A percentile compares a stretch with the other conserved stretches of the same genome.
phyloP scores from a whole-genome alignment of 2,888 invertebrate genomes.

The Cosmia trapezina region DNA sequence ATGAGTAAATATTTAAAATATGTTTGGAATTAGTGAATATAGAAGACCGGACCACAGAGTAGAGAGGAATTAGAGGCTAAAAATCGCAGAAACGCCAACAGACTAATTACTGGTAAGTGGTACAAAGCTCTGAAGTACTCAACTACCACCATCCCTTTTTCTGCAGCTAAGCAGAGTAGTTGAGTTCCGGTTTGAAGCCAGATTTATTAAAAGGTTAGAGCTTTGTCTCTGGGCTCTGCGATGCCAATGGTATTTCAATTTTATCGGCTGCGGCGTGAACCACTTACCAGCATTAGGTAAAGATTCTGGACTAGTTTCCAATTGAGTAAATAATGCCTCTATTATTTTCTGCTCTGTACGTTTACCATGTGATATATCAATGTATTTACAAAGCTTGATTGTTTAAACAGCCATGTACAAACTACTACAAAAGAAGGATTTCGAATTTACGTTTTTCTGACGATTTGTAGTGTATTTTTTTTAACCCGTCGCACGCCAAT shows the following conservation, averaged over 20 bases:
- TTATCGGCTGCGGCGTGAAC: too few species aligned
- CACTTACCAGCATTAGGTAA: too few species aligned
- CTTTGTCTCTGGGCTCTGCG: too few species aligned
- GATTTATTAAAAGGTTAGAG: too few species aligned
- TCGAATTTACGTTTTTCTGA: background rate
- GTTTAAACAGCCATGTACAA: conserved; percentile 27
- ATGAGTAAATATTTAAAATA: conserved; percentile 36
- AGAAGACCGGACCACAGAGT: conserved; percentile 20
- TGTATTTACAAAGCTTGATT: conserved; percentile 53
- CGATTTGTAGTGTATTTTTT: background rate
- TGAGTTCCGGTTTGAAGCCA: too few species aligned
- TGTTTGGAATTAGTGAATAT: conserved; percentile 39
- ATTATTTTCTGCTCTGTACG: conserved; percentile 24
- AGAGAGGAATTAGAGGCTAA: conserved; percentile 31
- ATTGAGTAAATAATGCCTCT: background rate
- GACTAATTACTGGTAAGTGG: too few species aligned
- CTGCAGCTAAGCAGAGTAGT: too few species aligned
- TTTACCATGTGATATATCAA: conserved; percentile 40
- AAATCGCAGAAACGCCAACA: background rate
- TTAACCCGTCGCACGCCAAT: too few species aligned
- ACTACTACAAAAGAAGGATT: conserved; percentile 44
- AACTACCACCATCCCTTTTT: background rate
- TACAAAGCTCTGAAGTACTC: too few species aligned
- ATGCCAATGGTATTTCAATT: too few species aligned
- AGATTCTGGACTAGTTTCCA: background rate